Conservation (phyloP, 2,888 invertebrate genomes). For the Archips xylosteana region DNA sequence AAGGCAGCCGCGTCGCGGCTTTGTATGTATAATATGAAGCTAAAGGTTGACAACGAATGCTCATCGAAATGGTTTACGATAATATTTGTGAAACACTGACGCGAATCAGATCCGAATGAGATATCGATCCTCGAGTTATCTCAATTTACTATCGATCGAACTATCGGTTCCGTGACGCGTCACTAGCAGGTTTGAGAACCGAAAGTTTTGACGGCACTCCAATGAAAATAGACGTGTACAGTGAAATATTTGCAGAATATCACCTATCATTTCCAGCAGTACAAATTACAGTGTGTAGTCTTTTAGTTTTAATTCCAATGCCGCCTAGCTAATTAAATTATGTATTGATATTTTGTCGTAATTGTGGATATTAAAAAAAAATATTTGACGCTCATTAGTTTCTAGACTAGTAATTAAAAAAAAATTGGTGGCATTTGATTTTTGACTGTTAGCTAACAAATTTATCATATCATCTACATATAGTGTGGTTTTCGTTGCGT, state of each 20-base stretch:
- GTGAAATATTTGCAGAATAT: background rate
- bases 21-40: constrained; percentile 1
- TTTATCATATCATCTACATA: background rate
- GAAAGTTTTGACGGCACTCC: background rate
- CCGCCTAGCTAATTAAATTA: background rate
- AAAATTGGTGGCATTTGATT: background rate
- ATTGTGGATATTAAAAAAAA: background rate
- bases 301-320: background rate
- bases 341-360: background rate
- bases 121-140: background rate
- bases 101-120: background rate
- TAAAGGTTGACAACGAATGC: constrained; percentile 54
- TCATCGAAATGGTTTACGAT: constrained; percentile 63
- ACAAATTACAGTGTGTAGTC: background rate
- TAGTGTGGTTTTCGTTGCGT: background rate
- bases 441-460: background rate
- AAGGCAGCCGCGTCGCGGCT: background rate
- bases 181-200: background rate
- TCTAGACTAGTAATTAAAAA: too few relatives aligned
- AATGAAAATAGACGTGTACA: background rate
- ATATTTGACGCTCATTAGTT: background rate
- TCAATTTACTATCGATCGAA: too few relatives aligned
- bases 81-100: background rate
- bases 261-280: background rate
- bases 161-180: background rate